Conservation (phyloP, 1,140 invertebrate genomes). For the Lysiphlebus fabarum region DNA sequence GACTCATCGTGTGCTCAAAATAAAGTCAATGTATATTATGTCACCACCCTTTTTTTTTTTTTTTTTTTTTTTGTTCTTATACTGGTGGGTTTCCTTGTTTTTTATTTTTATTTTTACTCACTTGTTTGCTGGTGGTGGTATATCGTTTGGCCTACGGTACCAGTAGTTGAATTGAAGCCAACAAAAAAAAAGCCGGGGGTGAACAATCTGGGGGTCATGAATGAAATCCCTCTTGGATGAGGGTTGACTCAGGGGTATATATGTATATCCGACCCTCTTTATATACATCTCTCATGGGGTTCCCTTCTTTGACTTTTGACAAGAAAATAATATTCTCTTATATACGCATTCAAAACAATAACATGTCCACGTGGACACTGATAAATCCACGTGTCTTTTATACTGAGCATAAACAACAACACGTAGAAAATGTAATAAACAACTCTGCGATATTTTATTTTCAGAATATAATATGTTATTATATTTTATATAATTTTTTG, state of each 20-base stretch:
- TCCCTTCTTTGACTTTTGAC: slow-evolving; percentile 21
- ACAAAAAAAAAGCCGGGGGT: slow-evolving; percentile 31
- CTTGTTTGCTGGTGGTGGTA: slow-evolving; percentile 34
- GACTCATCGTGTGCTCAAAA: slow-evolving; percentile 36
- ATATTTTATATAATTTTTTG: too few relatives aligned
- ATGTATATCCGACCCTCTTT: slow-evolving; percentile 52
- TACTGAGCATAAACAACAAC: slow-evolving; percentile 15
- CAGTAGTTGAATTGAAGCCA: slow-evolving; percentile 22
- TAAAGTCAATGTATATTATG: too few relatives aligned
- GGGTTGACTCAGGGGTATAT: slow-evolving; percentile 42
- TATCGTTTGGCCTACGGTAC: slow-evolving; percentile 40
- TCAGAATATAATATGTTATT: too few relatives aligned
- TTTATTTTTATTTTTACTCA: not conserved
- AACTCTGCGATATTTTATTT: not conserved
- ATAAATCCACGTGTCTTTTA: slow-evolving; percentile 19
- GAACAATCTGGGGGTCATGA: slow-evolving; percentile 42
- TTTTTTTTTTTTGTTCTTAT: too few relatives aligned
- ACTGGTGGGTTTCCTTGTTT: too few relatives aligned
- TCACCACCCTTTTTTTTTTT: too few relatives aligned
- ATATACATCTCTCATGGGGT: slow-evolving; percentile 31
- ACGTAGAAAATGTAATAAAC: not conserved
- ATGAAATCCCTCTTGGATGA: slow-evolving; percentile 52
- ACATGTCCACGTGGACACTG: slow-evolving; percentile 43
- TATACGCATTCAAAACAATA: slow-evolving; percentile 47
- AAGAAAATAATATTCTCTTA: slow-evolving; percentile 34